A percentile compares a stretch with the other conserved stretches of the same genome.
phyloP scores from a whole-genome alignment of 2,888 invertebrate species.

The Melieria omissa region DNA sequence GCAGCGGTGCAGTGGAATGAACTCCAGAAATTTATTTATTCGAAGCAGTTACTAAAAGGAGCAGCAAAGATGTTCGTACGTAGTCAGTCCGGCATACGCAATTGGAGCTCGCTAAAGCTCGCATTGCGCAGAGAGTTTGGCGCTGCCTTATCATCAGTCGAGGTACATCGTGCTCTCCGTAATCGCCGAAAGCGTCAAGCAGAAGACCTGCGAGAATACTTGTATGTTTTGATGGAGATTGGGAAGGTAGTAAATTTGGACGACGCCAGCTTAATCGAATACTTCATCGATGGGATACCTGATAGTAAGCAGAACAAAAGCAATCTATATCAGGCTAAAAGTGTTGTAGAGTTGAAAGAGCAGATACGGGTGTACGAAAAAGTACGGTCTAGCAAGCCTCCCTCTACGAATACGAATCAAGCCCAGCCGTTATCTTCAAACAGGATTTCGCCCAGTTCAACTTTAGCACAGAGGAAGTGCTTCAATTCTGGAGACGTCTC shows the following conservation, averaged over 20 bases:
- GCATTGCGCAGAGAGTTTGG: constrained; percentile 33
- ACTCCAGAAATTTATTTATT: constrained; percentile 40
- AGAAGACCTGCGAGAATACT: constrained; percentile 34
- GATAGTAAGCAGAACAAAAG: constrained; percentile 32
- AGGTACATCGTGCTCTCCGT: constrained; percentile 36
- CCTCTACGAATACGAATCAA: background rate
- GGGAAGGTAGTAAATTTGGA: constrained; percentile 27
- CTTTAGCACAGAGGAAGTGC: background rate
- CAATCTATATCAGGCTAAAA: constrained; percentile 35
- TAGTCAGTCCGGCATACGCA: constrained; percentile 17
- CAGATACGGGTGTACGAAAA: constrained; percentile 33
- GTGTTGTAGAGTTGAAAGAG: constrained; percentile 26
- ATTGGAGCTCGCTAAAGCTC: constrained; percentile 23
- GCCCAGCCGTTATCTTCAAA: constrained; percentile 3
- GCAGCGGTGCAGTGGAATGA: constrained; percentile 34
- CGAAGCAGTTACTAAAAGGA: constrained; percentile 37
- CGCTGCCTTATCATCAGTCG: constrained; percentile 18
- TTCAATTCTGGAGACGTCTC: background rate
- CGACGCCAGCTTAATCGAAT: no score
- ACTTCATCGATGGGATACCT: constrained; percentile 35
- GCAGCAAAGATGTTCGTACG: constrained; percentile 39
- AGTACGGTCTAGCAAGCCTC: constrained; percentile 6
- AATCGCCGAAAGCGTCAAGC: constrained; percentile 22
- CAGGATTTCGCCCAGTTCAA: no score
- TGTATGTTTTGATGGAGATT: constrained; percentile 36